A percentile compares a stretch with the other conserved stretches of the same genome.
Evolutionary conservation across 2,113 vertebrate species (phyloP).

Genomic region (Campylorhamphus procurvoides): DNA sequence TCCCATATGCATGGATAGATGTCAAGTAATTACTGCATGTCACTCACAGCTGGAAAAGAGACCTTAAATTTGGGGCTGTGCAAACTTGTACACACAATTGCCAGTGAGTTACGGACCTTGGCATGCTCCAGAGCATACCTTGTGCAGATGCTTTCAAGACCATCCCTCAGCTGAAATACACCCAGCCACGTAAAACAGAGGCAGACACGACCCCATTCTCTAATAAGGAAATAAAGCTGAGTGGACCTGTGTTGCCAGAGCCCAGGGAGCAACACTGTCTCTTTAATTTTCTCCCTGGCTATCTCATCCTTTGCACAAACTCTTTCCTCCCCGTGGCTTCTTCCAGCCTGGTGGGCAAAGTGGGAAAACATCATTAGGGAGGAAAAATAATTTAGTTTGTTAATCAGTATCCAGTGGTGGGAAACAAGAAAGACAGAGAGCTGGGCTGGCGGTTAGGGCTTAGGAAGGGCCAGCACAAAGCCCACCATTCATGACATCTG

Average conservation of each 20-base stretch:
- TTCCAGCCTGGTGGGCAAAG: conserved; percentile 71
- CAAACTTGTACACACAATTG: background rate
- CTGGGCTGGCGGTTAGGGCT: conserved; percentile 66
- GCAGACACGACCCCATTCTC: conserved; percentile 14
- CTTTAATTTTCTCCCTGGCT: conserved; percentile 68
- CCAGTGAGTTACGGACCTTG: conserved; percentile 5
- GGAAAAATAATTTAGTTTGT: conserved; percentile 74
- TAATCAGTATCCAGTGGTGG: conserved; percentile 73
- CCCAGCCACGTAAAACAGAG: conserved; percentile 20
- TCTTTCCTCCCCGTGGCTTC: conserved; percentile 65
- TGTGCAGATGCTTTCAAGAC: background rate
- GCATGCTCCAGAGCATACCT: conserved; percentile 48
- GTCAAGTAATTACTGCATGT: conserved; percentile 34
- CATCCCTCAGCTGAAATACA: background rate
- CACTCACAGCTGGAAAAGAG: conserved; percentile 2
- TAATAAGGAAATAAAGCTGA: conserved; percentile 59
- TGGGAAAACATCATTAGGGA: conserved; percentile 73
- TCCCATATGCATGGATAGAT: background rate
- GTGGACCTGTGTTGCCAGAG: conserved; percentile 17
- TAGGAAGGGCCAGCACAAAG: conserved; percentile 73
- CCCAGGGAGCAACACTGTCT: conserved; percentile 60
- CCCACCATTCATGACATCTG: conserved; percentile 75
- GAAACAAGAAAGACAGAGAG: conserved; percentile 71
- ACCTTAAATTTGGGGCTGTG: background rate
- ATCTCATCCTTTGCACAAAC: conserved; percentile 62